Base-by-base conservation (phyloP, 2,797 vertebrate genomes). In the Dendrocincla tyrannina region DNA sequence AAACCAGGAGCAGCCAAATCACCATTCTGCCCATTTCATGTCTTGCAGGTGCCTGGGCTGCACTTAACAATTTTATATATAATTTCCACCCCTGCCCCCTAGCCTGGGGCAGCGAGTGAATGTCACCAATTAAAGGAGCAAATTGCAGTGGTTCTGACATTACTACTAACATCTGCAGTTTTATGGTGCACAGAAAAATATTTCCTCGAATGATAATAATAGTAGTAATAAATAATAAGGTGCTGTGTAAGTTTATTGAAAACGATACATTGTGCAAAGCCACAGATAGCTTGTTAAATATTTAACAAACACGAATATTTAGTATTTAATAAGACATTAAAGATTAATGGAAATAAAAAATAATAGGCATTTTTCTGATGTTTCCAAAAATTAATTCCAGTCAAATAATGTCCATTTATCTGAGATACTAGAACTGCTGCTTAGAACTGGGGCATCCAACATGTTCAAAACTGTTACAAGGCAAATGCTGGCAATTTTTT, bases 231-330 rank as follows among this genome's bases (percentile, higher is more conserved):
- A 53, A 55, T 49, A 83, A 56, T 39, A 85, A 2, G 17, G 41
- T 50, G 25, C 30, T 88, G n/a, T 30, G 32, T 52, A 49, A 80
- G 62, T 83, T 96, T 97, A 95, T 94, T 96, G 84, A 96, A 96
- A 93, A 86, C 85, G 92, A 93, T 94, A 90, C n/a, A 86, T 95
- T 94, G 50, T 78, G 69, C 78, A 85, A 90, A 94, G 47, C 74
- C 69, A 47, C 32, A 76, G 85, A 94, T 25, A 94, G 41, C 74
- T 85, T 91, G 79, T 78, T 95, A 97, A 97, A 96, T 97, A 96
- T 95, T 96, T 94, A 94, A 78, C 52, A 95, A 96, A 86, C 59
- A 88, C 66, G 76, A 93, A 93, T 96, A 97, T 96, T 96, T 95
- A 96, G 75, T 93, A 89, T 92, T 92, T 97, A 96, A 96, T 96